Evolutionary conservation across 1,140 invertebrate genomes (phyloP).

Genomic region (Cecropterus lyciades): DNA sequence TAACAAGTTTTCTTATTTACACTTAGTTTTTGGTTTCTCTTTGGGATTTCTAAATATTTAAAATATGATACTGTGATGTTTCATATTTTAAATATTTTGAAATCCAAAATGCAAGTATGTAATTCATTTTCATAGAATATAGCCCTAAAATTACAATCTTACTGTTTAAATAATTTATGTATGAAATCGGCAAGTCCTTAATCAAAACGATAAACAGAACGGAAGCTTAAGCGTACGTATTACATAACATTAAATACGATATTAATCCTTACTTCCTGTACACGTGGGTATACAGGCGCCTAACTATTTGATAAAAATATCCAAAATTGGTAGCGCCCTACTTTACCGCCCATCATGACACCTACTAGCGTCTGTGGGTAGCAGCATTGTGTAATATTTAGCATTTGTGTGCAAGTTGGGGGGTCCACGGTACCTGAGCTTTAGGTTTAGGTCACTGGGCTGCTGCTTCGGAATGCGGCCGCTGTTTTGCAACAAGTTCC

Average conservation of each 20-base stretch:
- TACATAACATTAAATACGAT: background rate
- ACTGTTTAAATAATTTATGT: no score
- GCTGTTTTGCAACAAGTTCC: constrained; percentile 77
- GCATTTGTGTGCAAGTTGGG: constrained; percentile 13
- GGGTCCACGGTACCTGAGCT: constrained; percentile 30
- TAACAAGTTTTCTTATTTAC: no score
- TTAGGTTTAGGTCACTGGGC: constrained; percentile 77
- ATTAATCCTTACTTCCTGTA: background rate
- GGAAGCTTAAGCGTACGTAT: background rate
- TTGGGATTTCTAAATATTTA: no score
- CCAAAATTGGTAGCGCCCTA: constrained; percentile 5
- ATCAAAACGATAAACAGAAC: no score
- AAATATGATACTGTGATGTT: no score
- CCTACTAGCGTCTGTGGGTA: background rate
- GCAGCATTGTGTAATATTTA: background rate
- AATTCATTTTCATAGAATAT: no score
- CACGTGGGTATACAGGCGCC: background rate
- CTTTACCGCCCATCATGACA: background rate
- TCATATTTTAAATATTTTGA: no score
- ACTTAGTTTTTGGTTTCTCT: no score
- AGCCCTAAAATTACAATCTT: no score
- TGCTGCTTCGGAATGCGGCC: constrained; percentile 68
- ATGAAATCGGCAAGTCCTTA: no score
- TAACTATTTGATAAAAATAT: background rate
- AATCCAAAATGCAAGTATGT: no score